Evolutionary conservation across 1,140 invertebrate species (phyloP).

Genomic region (Hesperophylax magnus): DNA sequence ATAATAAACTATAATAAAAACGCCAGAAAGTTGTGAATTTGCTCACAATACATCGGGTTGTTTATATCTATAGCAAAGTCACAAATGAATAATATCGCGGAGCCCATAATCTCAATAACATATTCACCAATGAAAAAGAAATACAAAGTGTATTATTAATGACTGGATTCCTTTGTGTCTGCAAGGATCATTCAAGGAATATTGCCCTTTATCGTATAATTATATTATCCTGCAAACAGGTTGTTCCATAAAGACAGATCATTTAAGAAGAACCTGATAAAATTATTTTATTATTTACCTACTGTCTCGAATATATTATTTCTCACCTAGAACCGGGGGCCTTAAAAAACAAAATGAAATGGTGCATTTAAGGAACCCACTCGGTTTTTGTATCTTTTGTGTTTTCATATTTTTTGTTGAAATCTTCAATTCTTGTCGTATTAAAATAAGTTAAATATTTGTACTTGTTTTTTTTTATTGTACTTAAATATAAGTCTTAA

Average conservation of each 20-base stretch:
- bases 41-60: too few species aligned
- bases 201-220: constrained; percentile 33
- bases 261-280: constrained; percentile 10
- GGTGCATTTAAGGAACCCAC: constrained; percentile 36
- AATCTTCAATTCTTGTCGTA: constrained; percentile 52
- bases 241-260: constrained; percentile 38
- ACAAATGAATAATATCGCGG: background rate
- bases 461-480: background rate
- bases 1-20: too few species aligned
- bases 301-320: constrained; percentile 44
- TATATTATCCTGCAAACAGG: constrained; percentile 36
- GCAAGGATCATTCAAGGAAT: constrained; percentile 18
- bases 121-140: background rate
- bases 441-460: constrained; percentile 47
- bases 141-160: background rate
- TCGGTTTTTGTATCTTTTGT: constrained; percentile 37
- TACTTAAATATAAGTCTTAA: too few species aligned
- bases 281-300: constrained; percentile 41
- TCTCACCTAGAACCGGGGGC: constrained; percentile 39
- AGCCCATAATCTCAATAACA: constrained; percentile 16
- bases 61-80: background rate
- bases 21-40: too few species aligned
- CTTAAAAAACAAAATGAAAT: constrained; percentile 35
- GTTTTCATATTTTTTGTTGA: constrained; percentile 47
- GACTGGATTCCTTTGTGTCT: constrained; percentile 30